Evolutionary conservation across 2,797 vertebrate species (phyloP), one percentile per base, ranked within the genome.

Genomic region (Xerus rutilus): DNA sequence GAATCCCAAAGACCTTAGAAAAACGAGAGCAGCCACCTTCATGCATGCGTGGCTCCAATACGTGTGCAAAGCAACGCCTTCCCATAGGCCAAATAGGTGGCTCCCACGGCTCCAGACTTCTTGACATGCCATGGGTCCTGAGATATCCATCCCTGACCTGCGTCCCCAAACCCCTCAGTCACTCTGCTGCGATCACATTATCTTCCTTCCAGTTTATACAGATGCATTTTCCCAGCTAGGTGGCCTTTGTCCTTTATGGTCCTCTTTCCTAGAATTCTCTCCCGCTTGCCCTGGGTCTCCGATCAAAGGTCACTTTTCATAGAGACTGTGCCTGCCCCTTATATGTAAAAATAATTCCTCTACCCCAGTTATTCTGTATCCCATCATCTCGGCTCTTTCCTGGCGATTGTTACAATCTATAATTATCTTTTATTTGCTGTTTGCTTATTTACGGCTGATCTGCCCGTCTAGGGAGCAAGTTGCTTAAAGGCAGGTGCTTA

Each of bases 371-470:
- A 32, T 90, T 77, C 62, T 69, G 72, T 17, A 28, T 54, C 45
- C 23, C 15, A 32, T 32, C 74, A 30, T 35, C 28, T 95, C 91
- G 64, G 52, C 35, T 89, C 82, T 90, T 79, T 72, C 35, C 52
- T 59, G 57, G 52, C 65, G 72, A 89, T 79, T 89, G 62, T 86
- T 52, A 79, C 7, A 15, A 49, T 76, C 45, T 93, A 39, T 30
- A 92, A 86, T 86, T 88, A 91, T 59, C 82, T n/a, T 93, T 62
- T 88, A 93, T 92, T 84, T 95, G 65, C 74, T 86, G 28, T 95
- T 94, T 89, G 79, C 45, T 94, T 96, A 52, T 84, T 95, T 83
- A 79, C 74, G 83, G 76, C 62, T 86, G 30, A 43, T 35, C 32
- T 52, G 35, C 32, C 67, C 72, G 7, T 47, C n/a, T 17, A 72